A percentile compares a stretch with the other conserved stretches of the same genome.
Evolutionary conservation across 2,797 vertebrate species (phyloP).

Genomic region (Amblyraja radiata): DNA sequence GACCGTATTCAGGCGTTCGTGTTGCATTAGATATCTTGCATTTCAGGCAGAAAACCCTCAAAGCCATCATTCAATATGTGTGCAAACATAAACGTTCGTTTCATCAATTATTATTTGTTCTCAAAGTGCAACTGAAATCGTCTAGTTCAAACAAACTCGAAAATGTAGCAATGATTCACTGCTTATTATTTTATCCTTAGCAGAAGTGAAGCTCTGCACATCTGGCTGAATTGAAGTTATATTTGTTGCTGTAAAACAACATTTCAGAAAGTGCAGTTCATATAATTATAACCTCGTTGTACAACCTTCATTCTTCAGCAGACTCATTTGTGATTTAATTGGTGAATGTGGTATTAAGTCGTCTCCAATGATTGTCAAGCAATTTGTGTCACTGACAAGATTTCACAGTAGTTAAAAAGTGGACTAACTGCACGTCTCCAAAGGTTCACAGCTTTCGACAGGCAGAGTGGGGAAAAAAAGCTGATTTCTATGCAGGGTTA

Average conservation of each 20-base stretch:
- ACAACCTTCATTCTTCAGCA: background rate
- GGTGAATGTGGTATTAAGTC: background rate
- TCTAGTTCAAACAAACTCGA: background rate
- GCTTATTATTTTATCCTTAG: background rate
- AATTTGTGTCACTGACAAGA: conserved; percentile 63
- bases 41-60: background rate
- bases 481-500: background rate
- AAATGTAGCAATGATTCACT: background rate
- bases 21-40: background rate
- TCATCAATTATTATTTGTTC: background rate
- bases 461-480: background rate
- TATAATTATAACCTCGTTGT: background rate
- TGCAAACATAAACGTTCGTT: background rate
- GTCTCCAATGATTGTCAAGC: conserved; percentile 66
- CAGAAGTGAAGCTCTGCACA: background rate
- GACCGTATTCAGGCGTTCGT: background rate
- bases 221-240: background rate
- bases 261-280: conserved; percentile 30
- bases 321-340: background rate
- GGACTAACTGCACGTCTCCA: background rate
- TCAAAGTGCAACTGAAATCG: background rate
- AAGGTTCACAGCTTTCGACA: conserved; percentile 1
- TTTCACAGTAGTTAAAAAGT: conserved; percentile 60
- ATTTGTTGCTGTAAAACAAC: background rate
- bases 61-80: background rate